Conservation (phyloP, 2,797 vertebrate genomes). For the Martes flavigula region DNA sequence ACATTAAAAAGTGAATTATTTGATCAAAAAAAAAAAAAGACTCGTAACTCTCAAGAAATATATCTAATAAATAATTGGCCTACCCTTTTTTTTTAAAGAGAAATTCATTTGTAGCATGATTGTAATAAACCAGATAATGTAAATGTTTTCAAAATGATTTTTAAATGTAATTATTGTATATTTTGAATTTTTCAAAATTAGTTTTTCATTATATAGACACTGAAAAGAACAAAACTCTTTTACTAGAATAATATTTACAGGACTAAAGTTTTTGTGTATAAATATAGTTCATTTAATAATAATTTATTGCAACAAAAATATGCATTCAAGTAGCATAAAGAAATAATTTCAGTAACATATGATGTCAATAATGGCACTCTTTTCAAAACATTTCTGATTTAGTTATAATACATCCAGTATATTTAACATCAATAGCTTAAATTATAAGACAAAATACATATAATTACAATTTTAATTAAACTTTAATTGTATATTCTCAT, state of each 20-base stretch:
- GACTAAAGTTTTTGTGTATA: neutral
- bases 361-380: neutral
- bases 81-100: neutral
- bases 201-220: neutral
- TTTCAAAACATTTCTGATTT: neutral
- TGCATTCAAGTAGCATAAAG: neutral
- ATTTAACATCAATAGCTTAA: neutral
- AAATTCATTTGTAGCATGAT: neutral
- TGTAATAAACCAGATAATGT: neutral
- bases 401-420: neutral
- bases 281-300: constrained; percentile 1
- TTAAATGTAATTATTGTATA: neutral
- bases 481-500: constrained; percentile 3
- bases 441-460: neutral
- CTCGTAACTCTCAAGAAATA: neutral
- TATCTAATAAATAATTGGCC: constrained; percentile 8
- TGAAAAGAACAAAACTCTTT: neutral
- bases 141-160: constrained; percentile 13
- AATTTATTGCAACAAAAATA: neutral
- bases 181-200: neutral
- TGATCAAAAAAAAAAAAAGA: neutral
- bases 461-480: neutral
- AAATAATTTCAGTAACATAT: neutral
- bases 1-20: constrained; percentile 7
- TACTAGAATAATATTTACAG: neutral